Base-by-base conservation (phyloP, 2,113 vertebrate species). In the Channa argus region DNA sequence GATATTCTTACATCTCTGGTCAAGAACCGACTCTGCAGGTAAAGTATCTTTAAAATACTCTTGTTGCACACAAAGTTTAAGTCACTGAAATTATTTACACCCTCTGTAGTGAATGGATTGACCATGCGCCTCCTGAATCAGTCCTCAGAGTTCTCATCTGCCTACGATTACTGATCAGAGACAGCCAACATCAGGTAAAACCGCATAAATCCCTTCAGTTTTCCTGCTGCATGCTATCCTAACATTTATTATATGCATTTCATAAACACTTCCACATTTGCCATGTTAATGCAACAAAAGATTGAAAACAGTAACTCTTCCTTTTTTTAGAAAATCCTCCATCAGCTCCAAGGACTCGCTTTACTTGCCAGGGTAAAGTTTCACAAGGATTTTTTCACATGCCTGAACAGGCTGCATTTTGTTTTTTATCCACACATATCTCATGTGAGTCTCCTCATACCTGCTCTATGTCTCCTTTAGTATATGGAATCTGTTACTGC, bases 11-110 rank as follows among this genome's bases (percentile, higher is more conserved):
- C 55, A 4, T 90, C 93, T 64, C 88, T 96, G 89, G 88, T 97
- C 82, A 95, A 94, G 88, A 96, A 97, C 71, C 93, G 95, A 75
- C 93, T 98, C 69, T 95, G 93, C 95, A 96, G 96, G 95, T 98
- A 90, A 81, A 71, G 11, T 10, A 8, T 10, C 5, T 6, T 33
- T 36, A 1, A 44, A n/a, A 7, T 49, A 39, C 10, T 54, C 0
- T 38, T 24, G 1, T 65, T 10, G 37, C 5, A 41, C 0, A 15
- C 4, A 7, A 5, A 0, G 5, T 2, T 45, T 3, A 12, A 0
- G 0, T 55, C 13, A 47, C 15, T 62, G 14, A 69, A 54, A 5
- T 14, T 59, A 34, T 68, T 79, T 55, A 5, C 66, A 82, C 8
- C 1, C 46, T 64, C n/a, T 59, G 3, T 64, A 97, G 96, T 53